These are phyloP conservation scores for Harpalus rubripes DNA, from an alignment of 2,888 invertebrate species.

Conservation along the genomic window DNA sequence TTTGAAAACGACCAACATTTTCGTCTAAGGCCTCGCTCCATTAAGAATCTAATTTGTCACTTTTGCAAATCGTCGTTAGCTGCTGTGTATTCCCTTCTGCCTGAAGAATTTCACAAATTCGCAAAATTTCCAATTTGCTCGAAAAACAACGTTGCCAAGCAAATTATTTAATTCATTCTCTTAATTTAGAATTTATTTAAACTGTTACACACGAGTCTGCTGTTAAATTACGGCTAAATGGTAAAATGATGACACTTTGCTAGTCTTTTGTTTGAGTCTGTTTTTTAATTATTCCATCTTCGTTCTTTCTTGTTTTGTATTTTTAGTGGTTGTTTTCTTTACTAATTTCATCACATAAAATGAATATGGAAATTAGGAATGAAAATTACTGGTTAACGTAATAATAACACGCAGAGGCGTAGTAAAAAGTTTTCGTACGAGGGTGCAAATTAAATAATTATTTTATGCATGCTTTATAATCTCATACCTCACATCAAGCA, in stretches of 20 bases:
- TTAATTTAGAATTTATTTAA: slow-evolving; percentile 34
- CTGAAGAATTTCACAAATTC: slow-evolving; percentile 47
- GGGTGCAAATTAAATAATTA: slow-evolving; percentile 43
- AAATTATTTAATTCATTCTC: slow-evolving; percentile 55
- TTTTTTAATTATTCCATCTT: slow-evolving; percentile 36
- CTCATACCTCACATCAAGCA: neutral
- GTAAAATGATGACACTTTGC: slow-evolving; percentile 26
- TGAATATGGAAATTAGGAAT: slow-evolving; percentile 45
- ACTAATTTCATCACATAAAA: slow-evolving; percentile 44
- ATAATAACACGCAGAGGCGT: slow-evolving; percentile 41
- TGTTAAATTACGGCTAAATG: slow-evolving; percentile 31
- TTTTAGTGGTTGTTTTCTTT: slow-evolving; percentile 39
- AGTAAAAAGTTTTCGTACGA: slow-evolving; percentile 36
- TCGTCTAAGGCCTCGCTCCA: slow-evolving; percentile 19
- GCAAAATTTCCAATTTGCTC: slow-evolving; percentile 26
- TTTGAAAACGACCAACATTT: slow-evolving; percentile 45
- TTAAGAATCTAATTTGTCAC: slow-evolving; percentile 62
- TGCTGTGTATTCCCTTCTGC: slow-evolving; percentile 13
- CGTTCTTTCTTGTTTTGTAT: slow-evolving; percentile 31
- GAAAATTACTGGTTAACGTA: slow-evolving; percentile 51
- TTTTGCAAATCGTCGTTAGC: slow-evolving; percentile 37
- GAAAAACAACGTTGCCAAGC: slow-evolving; percentile 40
- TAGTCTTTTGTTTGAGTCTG: slow-evolving; percentile 15
- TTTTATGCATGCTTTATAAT: slow-evolving; percentile 17
- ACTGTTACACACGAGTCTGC: slow-evolving; percentile 33